phyloP scores from a whole-genome alignment of 2,113 vertebrate genomes.

The Herpailurus yagouaroundi region DNA sequence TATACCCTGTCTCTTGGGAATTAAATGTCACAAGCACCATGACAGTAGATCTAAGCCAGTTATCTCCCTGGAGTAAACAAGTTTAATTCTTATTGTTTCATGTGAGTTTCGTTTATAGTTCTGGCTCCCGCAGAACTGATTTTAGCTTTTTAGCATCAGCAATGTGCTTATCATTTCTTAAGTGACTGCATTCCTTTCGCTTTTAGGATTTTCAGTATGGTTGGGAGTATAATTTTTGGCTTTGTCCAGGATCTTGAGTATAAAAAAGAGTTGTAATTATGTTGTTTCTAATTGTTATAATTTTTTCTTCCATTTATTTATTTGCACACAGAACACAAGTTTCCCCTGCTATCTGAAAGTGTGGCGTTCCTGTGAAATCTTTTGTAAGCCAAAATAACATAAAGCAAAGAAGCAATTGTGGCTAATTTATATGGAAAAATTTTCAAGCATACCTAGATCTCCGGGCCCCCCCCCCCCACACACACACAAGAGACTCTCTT shows the following conservation, averaged over 20 bases:
- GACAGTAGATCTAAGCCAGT: not conserved
- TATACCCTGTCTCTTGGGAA: not conserved
- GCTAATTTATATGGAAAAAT: not conserved
- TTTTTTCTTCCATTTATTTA: not conserved
- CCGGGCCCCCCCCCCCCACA: not conserved
- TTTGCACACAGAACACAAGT: not conserved
- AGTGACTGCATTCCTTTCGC: not conserved
- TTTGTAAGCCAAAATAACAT: not conserved
- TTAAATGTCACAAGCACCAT: not conserved
- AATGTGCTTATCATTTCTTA: not conserved
- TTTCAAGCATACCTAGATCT: not conserved
- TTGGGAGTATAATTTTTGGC: not conserved
- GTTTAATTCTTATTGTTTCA: not conserved
- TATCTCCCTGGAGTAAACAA: not conserved
- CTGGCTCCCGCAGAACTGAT: not conserved
- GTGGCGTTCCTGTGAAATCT: not conserved
- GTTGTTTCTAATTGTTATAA: not conserved
- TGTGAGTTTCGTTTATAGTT: not conserved
- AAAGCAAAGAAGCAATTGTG: not conserved
- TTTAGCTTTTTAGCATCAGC: not conserved
- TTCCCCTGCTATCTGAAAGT: not conserved
- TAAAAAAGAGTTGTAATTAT: not conserved
- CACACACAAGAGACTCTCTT: not conserved
- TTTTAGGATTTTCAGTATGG: not conserved
- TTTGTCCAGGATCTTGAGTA: not conserved